Evolutionary conservation across 2,113 vertebrate species (phyloP), one percentile per base, ranked within the genome.

Genomic region (Megaceryle maxima): DNA sequence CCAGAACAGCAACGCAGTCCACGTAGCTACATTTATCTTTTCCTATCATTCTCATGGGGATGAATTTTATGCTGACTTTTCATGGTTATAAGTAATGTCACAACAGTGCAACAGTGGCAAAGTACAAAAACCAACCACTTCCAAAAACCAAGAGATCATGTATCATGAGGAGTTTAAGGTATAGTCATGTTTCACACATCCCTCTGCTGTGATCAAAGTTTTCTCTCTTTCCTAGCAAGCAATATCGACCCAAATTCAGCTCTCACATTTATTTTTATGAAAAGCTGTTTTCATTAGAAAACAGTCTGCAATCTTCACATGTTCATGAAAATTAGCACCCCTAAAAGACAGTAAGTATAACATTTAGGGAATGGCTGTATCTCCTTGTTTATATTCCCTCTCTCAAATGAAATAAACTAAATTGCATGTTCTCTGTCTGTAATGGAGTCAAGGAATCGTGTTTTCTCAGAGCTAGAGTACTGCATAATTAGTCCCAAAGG

Each of bases 1-100:
- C 97, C 99, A 99, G 97, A 99, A 99, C 98, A 99, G 97, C 98
- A 99, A 98, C 98, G 92, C 98, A 97, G 98, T 99, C 96, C 99
- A 99, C 93, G 99, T 99, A 98, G 98, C 99, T 98, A 98, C 94
- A 86, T 97, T 96, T 93, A 90, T 91, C 43, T 93, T 97, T 90
- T 92, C 95, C n/a, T 37, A 44, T 57, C 55, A 77, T 70, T 81
- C 76, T 87, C 80, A 81, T 3, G 50, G 46, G 64, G 37, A 69
- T 88, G 41, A 74, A 77, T 83, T 96, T 88, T 78, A 81, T 89
- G 94, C 89, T 76, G 81, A 91, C 89, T 96, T 95, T 86, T 72
- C 46, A 12, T 70, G n/a, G 69, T 94, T 95, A 70, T 89, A 97
- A 94, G 81, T 78, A 1, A 87, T 60, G 89, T 91, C 91, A n/a